Conservation (phyloP, 2,113 vertebrate species). For the Arvicanthis niloticus region DNA sequence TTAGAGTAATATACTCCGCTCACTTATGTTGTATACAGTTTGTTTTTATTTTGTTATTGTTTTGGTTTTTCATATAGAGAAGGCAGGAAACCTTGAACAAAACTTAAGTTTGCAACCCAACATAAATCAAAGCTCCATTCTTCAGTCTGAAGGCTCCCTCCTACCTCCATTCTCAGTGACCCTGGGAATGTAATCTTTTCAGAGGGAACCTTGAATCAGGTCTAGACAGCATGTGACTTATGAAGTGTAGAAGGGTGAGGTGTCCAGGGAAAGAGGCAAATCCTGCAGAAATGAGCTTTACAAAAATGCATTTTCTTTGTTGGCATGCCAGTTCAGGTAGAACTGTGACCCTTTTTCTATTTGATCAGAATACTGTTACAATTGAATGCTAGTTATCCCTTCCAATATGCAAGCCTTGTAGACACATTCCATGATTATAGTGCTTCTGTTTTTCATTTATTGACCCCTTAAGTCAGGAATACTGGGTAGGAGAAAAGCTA, state of each 20-base stretch:
- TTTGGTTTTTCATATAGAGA: slow-evolving; percentile 47
- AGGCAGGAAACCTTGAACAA: slow-evolving; percentile 43
- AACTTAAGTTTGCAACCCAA: slow-evolving; percentile 74
- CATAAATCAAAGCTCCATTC: slow-evolving; percentile 80
- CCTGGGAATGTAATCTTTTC: slow-evolving; percentile 80
- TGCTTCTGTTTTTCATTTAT: background rate
- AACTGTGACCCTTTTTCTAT: slow-evolving; percentile 26
- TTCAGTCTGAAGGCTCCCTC: slow-evolving; percentile 60
- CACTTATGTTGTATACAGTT: background rate
- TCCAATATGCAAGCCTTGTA: background rate
- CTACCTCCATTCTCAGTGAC: slow-evolving; percentile 69
- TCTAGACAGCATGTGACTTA: slow-evolving; percentile 80
- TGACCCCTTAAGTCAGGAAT: background rate
- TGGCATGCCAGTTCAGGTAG: slow-evolving; percentile 25
- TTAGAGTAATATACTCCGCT: slow-evolving; percentile 23
- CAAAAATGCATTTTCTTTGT: slow-evolving; percentile 66
- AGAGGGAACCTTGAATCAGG: slow-evolving; percentile 75
- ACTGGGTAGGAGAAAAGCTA: background rate
- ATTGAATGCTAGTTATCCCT: background rate
- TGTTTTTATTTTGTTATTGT: slow-evolving; percentile 26
- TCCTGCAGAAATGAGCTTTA: slow-evolving; percentile 70
- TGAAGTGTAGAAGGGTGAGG: slow-evolving; percentile 70
- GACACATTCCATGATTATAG: background rate
- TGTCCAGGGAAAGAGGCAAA: slow-evolving; percentile 69
- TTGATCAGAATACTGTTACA: background rate